These are phyloP conservation scores for Nymphalis urticae DNA, from an alignment of 2,888 invertebrate species.

Conservation along the genomic window DNA sequence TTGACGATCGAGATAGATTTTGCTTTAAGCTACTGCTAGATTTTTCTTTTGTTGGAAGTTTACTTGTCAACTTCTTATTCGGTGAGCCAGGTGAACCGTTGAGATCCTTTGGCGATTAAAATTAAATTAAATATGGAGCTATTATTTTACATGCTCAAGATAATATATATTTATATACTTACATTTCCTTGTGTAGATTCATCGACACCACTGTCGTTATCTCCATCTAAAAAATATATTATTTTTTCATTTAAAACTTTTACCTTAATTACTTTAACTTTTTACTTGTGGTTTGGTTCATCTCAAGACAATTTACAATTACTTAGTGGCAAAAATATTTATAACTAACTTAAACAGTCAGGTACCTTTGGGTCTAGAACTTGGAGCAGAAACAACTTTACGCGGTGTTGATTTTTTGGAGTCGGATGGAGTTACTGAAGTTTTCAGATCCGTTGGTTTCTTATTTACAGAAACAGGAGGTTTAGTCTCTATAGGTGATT, in stretches of 20 bases:
- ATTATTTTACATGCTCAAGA: neutral
- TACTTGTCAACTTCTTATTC: conserved; percentile 86
- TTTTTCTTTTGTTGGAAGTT: conserved; percentile 76
- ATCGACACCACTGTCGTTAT: conserved; percentile 91
- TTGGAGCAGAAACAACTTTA: conserved; percentile 70
- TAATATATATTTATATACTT: conserved; percentile 60
- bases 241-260: neutral
- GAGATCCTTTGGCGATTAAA: conserved; percentile 66
- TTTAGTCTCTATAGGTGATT: conserved; percentile 61
- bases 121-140: conserved; percentile 9
- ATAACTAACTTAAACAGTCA: conserved; percentile 29
- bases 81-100: conserved; percentile 89
- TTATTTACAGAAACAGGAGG: conserved; percentile 57
- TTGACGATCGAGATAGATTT: conserved; percentile 81
- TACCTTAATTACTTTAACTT: neutral
- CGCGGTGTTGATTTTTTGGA: conserved; percentile 69
- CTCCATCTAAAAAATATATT: conserved; percentile 85
- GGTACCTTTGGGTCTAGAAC: conserved; percentile 73
- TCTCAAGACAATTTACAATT: conserved; percentile 44
- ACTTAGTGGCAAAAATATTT: conserved; percentile 2
- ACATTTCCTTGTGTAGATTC: conserved; percentile 91
- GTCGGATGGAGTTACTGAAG: conserved; percentile 53
- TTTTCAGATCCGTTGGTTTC: conserved; percentile 69
- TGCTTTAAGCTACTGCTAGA: conserved; percentile 76
- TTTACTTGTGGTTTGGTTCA: conserved; percentile 55